phyloP scores from a whole-genome alignment of 2,797 vertebrate species.

The Anguilla pacifica region DNA sequence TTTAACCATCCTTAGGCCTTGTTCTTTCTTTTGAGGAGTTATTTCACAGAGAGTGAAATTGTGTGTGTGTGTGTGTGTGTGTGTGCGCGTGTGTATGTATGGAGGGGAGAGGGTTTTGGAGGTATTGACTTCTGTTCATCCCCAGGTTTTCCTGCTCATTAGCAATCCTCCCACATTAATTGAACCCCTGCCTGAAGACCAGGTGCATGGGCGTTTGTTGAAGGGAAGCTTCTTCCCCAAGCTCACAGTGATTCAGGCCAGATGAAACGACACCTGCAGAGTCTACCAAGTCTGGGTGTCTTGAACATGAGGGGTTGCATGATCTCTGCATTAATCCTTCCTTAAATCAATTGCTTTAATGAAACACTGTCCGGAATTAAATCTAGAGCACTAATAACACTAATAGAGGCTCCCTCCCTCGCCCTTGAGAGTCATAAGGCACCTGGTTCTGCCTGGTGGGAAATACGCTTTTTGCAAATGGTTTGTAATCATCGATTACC shows the following conservation, averaged over 20 bases:
- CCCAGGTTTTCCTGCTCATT: slow-evolving; percentile 17
- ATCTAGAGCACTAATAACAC: slow-evolving; percentile 25
- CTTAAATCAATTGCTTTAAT: slow-evolving; percentile 27
- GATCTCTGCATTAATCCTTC: slow-evolving; percentile 27
- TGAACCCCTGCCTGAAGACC: slow-evolving; percentile 4
- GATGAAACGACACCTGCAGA: slow-evolving; percentile 28
- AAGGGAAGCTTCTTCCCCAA: not conserved
- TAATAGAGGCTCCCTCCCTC: slow-evolving; percentile 11
- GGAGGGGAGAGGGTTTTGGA: not conserved
- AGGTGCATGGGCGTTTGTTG: not conserved
- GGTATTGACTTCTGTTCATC: not conserved
- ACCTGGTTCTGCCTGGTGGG: not conserved
- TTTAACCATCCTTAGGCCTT: not conserved
- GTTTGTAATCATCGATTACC: slow-evolving; percentile 24
- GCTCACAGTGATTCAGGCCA: not conserved
- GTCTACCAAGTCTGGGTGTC: slow-evolving; percentile 9
- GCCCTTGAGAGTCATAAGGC: slow-evolving; percentile 4
- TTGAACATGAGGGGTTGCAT: not conserved
- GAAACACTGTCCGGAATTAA: slow-evolving; percentile 22
- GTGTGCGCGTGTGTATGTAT: no score
- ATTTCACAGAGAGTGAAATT: not conserved
- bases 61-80: not conserved
- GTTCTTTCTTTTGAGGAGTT: not conserved
- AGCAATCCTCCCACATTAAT: slow-evolving; percentile 19
- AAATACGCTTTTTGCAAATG: not conserved